Evolutionary conservation across 2,888 invertebrate species (phyloP).

Genomic region (Tineola bisselliella): DNA sequence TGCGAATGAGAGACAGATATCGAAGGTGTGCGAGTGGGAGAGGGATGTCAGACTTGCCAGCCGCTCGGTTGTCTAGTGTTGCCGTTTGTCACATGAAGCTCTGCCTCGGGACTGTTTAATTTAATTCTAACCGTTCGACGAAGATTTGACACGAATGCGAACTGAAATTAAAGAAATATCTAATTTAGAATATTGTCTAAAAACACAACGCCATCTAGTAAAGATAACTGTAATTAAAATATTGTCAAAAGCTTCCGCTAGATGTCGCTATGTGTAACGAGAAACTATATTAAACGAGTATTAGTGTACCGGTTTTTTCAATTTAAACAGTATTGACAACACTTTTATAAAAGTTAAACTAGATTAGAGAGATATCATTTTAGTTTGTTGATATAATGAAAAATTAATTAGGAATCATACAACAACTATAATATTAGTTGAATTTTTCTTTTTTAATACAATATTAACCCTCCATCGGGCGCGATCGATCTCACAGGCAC

Average conservation of each 20-base stretch:
- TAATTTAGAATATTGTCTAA: too few species aligned
- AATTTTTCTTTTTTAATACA: too few species aligned
- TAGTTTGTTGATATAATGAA: background rate
- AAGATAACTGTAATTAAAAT: background rate
- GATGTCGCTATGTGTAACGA: background rate
- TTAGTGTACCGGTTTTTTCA: background rate
- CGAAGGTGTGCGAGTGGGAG: background rate
- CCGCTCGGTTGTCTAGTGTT: slow-evolving; percentile 36
- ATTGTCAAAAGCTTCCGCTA: background rate
- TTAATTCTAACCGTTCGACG: slow-evolving; percentile 41
- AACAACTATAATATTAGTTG: too few species aligned
- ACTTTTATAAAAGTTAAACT: background rate
- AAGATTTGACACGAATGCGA: slow-evolving; percentile 48
- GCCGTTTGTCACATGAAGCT: slow-evolving; percentile 52
- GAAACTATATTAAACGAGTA: background rate
- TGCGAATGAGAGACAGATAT: background rate
- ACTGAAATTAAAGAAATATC: slow-evolving; percentile 30
- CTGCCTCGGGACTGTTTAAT: slow-evolving; percentile 37
- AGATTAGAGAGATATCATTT: background rate
- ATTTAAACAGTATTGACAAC: too few species aligned
- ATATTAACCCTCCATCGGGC: too few species aligned
- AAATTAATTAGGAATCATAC: too few species aligned
- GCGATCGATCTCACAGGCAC: too few species aligned
- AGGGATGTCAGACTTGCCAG: slow-evolving; percentile 49
- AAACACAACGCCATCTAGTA: background rate